Evolutionary conservation across 2,113 vertebrate genomes (phyloP).

Genomic region (Podarcis muralis): DNA sequence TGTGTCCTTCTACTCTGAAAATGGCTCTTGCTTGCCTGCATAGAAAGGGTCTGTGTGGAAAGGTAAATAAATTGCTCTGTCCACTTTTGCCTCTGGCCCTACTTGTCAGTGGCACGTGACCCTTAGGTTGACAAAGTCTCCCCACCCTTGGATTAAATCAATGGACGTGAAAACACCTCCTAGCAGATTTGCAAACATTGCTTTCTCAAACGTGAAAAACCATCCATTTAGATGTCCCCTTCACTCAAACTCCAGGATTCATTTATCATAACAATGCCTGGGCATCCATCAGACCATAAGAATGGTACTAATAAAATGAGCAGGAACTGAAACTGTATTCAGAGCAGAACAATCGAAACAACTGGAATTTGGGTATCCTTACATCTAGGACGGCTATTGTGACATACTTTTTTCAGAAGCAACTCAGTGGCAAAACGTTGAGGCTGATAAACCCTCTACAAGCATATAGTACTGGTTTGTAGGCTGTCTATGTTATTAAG

Average conservation of each 20-base stretch:
- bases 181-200: neutral
- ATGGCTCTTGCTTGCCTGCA: too few species aligned
- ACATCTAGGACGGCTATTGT: slow-evolving; percentile 32
- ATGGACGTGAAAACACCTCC: neutral
- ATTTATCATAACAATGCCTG: slow-evolving; percentile 64
- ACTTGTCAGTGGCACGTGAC: too few species aligned
- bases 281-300: slow-evolving; percentile 46
- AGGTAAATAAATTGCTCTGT: too few species aligned
- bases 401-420: neutral
- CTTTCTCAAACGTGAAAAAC: slow-evolving; percentile 42
- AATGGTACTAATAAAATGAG: slow-evolving; percentile 54
- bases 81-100: too few species aligned
- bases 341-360: slow-evolving; percentile 53
- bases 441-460: neutral
- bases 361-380: slow-evolving; percentile 37
- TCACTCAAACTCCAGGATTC: slow-evolving; percentile 31
- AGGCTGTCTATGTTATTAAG: neutral
- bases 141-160: neutral
- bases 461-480: neutral
- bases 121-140: neutral
- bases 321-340: slow-evolving; percentile 52
- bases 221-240: neutral
- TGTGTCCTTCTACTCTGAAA: too few species aligned
- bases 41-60: too few species aligned
- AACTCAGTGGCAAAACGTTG: neutral